Evolutionary conservation across 2,113 vertebrate genomes (phyloP).

Genomic region (Lepidothrix coronata): DNA sequence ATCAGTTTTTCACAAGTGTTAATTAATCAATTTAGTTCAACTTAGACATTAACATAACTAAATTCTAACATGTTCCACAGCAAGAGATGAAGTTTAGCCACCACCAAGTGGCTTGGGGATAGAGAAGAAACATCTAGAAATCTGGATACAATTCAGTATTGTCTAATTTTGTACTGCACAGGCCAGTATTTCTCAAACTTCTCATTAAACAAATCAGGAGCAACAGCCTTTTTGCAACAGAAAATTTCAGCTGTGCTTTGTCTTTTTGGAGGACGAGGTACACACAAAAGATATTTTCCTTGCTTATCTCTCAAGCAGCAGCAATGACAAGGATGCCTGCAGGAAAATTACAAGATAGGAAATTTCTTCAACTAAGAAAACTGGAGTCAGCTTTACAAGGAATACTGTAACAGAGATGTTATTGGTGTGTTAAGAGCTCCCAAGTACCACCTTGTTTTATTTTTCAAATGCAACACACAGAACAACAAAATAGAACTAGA

Average conservation of each 20-base stretch:
- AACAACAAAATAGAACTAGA: not conserved
- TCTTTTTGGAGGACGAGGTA: not conserved
- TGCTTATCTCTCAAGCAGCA: not conserved
- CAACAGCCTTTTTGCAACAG: not conserved
- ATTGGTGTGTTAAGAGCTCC: not conserved
- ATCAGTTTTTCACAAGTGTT: not conserved
- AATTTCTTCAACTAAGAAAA: not conserved
- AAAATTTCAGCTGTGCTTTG: not conserved
- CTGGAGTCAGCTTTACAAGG: not conserved
- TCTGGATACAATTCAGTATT: not conserved
- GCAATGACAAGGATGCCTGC: not conserved
- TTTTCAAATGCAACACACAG: not conserved
- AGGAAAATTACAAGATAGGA: not conserved
- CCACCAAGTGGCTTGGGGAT: not conserved
- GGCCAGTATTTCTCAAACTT: not conserved
- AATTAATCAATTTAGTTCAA: not conserved
- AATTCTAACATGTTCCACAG: not conserved
- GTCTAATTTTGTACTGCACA: not conserved
- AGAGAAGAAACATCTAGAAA: not conserved
- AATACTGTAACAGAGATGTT: not conserved
- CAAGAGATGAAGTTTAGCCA: not conserved
- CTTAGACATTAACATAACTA: not conserved
- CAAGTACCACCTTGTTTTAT: not conserved
- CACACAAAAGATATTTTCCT: not conserved
- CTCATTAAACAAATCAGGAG: fast-evolving